phyloP scores from a whole-genome alignment of 2,797 vertebrate genomes.

The Sciurus vulgaris region DNA sequence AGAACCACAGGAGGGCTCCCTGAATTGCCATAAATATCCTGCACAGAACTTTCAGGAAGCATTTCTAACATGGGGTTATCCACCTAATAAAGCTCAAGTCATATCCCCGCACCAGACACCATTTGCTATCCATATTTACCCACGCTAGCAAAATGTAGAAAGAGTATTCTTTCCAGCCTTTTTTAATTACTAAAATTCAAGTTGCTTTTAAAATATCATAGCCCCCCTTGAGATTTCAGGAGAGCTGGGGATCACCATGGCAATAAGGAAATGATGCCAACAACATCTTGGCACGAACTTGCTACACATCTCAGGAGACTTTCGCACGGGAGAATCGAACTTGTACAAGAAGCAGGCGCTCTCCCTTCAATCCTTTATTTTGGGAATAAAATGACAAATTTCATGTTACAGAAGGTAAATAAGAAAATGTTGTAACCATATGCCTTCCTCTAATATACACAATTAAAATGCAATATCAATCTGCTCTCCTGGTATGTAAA shows the following conservation, averaged over 20 bases:
- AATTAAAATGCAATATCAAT: slow-evolving; percentile 78
- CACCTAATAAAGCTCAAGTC: slow-evolving; percentile 78
- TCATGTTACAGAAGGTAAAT: slow-evolving; percentile 82
- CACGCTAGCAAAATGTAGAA: slow-evolving; percentile 84
- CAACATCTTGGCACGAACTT: slow-evolving; percentile 86
- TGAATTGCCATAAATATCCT: slow-evolving; percentile 50
- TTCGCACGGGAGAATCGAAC: slow-evolving; percentile 85
- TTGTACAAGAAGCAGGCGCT: slow-evolving; percentile 80
- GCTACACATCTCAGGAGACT: slow-evolving; percentile 86
- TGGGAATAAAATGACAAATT: slow-evolving; percentile 81
- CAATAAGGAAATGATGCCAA: slow-evolving; percentile 90
- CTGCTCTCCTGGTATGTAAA: slow-evolving; percentile 77
- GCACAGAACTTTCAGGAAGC: slow-evolving; percentile 3
- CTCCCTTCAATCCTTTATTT: slow-evolving; percentile 78
- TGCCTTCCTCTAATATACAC: slow-evolving; percentile 77
- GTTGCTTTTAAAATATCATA: slow-evolving; percentile 89
- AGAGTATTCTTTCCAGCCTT: slow-evolving; percentile 87
- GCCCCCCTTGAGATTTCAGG: slow-evolving; percentile 87
- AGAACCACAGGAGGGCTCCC: slow-evolving; percentile 41
- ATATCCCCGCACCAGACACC: slow-evolving; percentile 78
- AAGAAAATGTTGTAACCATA: slow-evolving; percentile 74
- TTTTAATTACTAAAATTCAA: slow-evolving; percentile 90
- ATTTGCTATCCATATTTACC: slow-evolving; percentile 86
- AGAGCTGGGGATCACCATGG: slow-evolving; percentile 90
- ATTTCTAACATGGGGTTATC: slow-evolving; percentile 36